Base-by-base conservation (phyloP, 2,888 invertebrate species). In the Cristatella mucedo region DNA sequence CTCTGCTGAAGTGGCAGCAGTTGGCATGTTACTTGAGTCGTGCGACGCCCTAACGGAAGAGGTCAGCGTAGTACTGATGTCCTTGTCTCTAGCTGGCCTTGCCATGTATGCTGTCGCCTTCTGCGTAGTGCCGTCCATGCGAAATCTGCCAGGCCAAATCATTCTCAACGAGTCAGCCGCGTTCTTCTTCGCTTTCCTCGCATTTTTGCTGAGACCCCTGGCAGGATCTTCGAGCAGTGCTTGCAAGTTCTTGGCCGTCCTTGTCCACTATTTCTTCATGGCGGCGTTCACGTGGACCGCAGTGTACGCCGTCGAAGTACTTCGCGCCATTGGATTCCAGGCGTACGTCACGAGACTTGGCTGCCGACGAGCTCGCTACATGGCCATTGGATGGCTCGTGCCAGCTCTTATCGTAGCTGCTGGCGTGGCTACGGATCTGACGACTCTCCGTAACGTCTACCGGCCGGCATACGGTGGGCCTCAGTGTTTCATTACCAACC, bases 231-330 rank as follows among this genome's bases (percentile, higher is more conserved):
- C n/a, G n/a, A n/a, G n/a, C n/a, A n/a, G n/a, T n/a, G n/a, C n/a
- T n/a, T n/a, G n/a, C n/a, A n/a, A n/a, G n/a, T n/a, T n/a, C n/a
- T 50, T 68, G 11, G 71, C 66, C 6, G 56, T 68, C 2, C 44
- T 63, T 18, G 66, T 69, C 40, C 71, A 71, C 48, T 73, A 68
- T 55, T 60, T 64, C 46, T 72, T 70, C 52, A 55, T 73, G 41
- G 62, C 70, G 1, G 66, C 72, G 2, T 73, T 73, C 52, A 65
- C 65, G 43, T 73, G 73, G 73, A 70, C 71, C 68, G 64, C 70
- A 38, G 63, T 70, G 2, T 66, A 73, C 56, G 67, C 72, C 0
- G 68, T 69, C 52, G 75, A 77, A 55, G 70, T 76, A 57, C 73
- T 74, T 59, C 66, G 69, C 31, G 68, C 68, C 1, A 68, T 70